A percentile compares a stretch with the other conserved stretches of the same genome.
phyloP scores from a whole-genome alignment of 2,113 vertebrate genomes.

The Tragelaphus imberbis region DNA sequence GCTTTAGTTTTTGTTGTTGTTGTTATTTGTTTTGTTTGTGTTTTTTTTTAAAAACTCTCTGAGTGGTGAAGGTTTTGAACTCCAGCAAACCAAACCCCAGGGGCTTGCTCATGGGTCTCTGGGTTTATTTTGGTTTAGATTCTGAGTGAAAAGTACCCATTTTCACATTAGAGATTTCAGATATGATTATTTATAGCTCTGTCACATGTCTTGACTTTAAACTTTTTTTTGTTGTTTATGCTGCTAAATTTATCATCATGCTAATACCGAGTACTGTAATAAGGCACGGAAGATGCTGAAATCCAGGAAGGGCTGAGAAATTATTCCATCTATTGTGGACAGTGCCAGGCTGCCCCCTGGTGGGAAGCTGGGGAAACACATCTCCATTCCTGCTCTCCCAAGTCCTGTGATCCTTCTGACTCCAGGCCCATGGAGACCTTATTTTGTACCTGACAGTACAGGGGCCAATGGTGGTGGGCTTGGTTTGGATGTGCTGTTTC shows the following conservation, averaged over 20 bases:
- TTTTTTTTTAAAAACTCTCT: background rate
- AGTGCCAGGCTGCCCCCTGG: slow-evolving; percentile 46
- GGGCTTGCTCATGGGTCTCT: background rate
- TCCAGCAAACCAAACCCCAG: background rate
- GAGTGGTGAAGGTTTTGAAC: background rate
- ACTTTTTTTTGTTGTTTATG: slow-evolving; percentile 56
- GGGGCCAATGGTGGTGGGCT: background rate
- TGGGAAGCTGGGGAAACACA: background rate
- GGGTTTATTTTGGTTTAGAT: slow-evolving; percentile 20
- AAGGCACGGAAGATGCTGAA: background rate
- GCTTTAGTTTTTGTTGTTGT: background rate
- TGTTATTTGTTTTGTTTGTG: background rate
- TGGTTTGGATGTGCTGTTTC: too few relatives aligned
- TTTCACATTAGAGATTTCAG: slow-evolving; percentile 54
- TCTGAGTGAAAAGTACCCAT: slow-evolving; percentile 38
- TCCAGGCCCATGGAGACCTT: background rate
- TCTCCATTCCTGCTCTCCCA: too few relatives aligned
- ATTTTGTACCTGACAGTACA: background rate
- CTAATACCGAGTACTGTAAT: slow-evolving; percentile 53
- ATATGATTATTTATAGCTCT: slow-evolving; percentile 62
- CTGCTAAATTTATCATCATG: slow-evolving; percentile 64
- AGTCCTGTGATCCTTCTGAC: background rate
- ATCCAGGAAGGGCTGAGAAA: background rate
- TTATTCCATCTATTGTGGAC: slow-evolving; percentile 9
- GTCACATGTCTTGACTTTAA: slow-evolving; percentile 58